Base-by-base conservation (phyloP, 1,140 invertebrate genomes). In the Zaprionus nigranus region DNA sequence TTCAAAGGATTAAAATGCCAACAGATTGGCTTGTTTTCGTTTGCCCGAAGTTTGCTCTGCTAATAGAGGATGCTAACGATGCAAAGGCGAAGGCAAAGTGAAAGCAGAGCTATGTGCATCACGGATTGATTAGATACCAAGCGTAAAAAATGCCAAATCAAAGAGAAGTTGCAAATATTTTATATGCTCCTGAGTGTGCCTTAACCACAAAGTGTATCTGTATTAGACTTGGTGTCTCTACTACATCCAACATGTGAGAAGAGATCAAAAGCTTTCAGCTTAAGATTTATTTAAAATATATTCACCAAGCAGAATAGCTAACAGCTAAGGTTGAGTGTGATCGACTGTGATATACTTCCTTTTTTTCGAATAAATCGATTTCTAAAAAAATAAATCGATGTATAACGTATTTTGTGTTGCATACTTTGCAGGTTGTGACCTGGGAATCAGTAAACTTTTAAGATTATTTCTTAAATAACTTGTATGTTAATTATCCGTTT, bases 1-100 rank as follows among this genome's bases (percentile, higher is more conserved):
- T 85, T 86, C 76, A 86, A 86, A 86, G 82, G 81, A 80, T 84
- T 84, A 79, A 72, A 83, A 62, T 83, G 67, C 81, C 81, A 76
- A 59, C 66, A 79, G 81, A 83, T 84, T 46, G 40, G 40, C 40
- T 46, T 46, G 40, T 46, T 46, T 46, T 46, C 40, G 2, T 46
- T 83, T 69, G 20, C 46, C 20, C 6, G 20, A 51, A 51, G 46
- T 51, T 51, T 24, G 4, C 46, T 51, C 2, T n/a, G 46, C 46
- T 51, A 51, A 51, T 24, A 51, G 46, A 51, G 46, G 12, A 12
- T 22, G 46, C 46, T 24, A 51, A 51, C 46, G 20, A 51, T 20
- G 46, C 46, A 13, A 13, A 11, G 11, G 40, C 40, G 17, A 9
- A 17, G 40, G 15, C 15, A 40, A 34, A 3, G 30, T 11, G 38